A percentile compares a stretch with the other conserved stretches of the same genome.
These are phyloP conservation scores for Fulmarus glacialis DNA, from an alignment of 2,113 vertebrate species.

Conservation along the genomic window DNA sequence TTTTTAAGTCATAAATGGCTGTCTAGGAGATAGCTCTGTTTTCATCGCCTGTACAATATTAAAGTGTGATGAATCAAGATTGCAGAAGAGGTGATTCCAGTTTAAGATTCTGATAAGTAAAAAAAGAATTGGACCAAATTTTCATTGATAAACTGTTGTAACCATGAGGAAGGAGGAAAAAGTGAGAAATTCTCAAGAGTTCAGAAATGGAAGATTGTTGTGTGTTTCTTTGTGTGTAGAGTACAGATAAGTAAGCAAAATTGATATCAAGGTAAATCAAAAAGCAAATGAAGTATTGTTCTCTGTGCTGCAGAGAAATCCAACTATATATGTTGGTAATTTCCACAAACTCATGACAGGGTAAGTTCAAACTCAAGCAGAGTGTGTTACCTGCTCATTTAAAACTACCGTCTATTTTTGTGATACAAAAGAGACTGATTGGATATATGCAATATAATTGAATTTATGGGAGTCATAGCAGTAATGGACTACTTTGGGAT, in stretches of 20 bases:
- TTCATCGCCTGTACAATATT: background rate
- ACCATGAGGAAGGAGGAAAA: background rate
- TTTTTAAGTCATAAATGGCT: constrained; percentile 29
- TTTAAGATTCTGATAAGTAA: background rate
- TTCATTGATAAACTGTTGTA: background rate
- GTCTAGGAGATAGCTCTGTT: background rate
- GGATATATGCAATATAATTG: background rate
- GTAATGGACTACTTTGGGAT: background rate
- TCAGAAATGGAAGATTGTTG: background rate
- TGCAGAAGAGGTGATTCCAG: background rate
- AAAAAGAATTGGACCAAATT: background rate
- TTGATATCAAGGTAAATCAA: background rate
- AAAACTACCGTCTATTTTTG: background rate
- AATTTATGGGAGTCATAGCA: background rate
- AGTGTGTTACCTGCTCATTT: background rate
- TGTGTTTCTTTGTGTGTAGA: background rate
- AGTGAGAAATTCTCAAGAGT: background rate
- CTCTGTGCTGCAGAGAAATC: background rate
- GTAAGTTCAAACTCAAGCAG: background rate
- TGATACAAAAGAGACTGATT: background rate
- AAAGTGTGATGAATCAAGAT: background rate
- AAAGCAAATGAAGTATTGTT: background rate
- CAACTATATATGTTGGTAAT: background rate
- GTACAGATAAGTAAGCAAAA: background rate
- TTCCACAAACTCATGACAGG: background rate